Evolutionary conservation across 1,140 invertebrate species (phyloP), one percentile per base, ranked within the genome.

Genomic region (Periplaneta americana): DNA sequence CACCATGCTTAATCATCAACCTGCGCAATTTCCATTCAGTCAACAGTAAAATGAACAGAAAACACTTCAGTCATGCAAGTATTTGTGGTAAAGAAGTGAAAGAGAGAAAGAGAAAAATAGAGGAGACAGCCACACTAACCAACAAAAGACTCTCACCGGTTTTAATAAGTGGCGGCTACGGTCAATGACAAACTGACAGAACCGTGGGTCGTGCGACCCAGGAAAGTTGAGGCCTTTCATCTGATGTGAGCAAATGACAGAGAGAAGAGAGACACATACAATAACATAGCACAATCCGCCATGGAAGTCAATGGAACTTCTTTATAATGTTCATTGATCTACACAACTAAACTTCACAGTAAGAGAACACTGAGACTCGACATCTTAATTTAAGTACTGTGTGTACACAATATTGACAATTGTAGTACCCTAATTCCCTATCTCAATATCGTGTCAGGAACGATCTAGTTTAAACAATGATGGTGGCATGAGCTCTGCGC

Each of bases 161-260:
- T 94, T 94, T 89, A 98, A 93, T 88, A 98, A 94, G 90, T 97
- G 95, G 88, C 95, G 94, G 90, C 96, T 98, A 90, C 96, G 93
- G 90, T 97, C 96, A 90, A 96, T 92, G 88, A 98, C 95, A 91
- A 96, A 95, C 87, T 96, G 95, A 93, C 96, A 97, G 92, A 97
- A 97, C 89, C 94, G 93, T 87, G 96, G 94, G 92, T 98, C 96
- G 89, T 96, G 94, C 91, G 96, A 96, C 89, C 97, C 97, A 88
- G 96, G 96, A 91, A 97, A 97, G 93, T 95, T 95, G 87, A 97
- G 92, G 89, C 96, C 96, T 92, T 98, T 98, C 91, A 97, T 95
- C 96, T 98, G 94, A 90, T 88, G 87, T 88, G 86, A 84, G 82
- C 84, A 83, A 78, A 36, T 36, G 80, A 36, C 81, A 17, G 82